Percentiles rank a stretch among this genome's conserved stretches.
phyloP scores from a whole-genome alignment of 2,888 invertebrate species.

The Hesperia comma region DNA sequence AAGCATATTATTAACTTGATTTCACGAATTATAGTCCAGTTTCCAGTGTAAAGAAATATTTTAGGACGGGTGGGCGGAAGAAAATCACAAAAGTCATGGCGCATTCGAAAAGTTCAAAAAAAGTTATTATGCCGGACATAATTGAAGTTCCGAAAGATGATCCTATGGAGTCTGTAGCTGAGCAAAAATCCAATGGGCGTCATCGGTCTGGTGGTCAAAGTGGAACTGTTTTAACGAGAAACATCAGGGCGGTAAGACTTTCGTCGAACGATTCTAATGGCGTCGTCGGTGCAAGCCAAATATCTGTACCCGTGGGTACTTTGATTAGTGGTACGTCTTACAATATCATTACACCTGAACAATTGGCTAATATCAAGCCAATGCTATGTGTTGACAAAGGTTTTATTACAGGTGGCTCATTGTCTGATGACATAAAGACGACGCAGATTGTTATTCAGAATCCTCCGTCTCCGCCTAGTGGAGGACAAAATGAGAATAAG shows the following conservation, averaged over 20 bases:
- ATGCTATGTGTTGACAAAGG: conserved; percentile 94
- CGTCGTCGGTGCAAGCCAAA: conserved; percentile 79
- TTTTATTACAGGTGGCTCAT: conserved; percentile 87
- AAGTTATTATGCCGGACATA: conserved; percentile 88
- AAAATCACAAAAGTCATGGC: conserved; percentile 75
- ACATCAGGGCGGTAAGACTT: conserved; percentile 62
- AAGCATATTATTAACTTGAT: conserved; percentile 14
- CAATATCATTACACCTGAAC: conserved; percentile 93
- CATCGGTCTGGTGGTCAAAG: conserved; percentile 64
- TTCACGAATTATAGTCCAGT: conserved; percentile 51
- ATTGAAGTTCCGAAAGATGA: conserved; percentile 86
- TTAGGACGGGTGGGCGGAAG: conserved; percentile 47
- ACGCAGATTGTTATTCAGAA: conserved; percentile 88
- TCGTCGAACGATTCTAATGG: conserved; percentile 63
- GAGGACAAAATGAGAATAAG: conserved; percentile 64
- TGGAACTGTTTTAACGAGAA: conserved; percentile 61
- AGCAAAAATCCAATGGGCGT: conserved; percentile 81
- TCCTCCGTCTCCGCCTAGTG: conserved; percentile 58
- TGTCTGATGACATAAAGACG: conserved; percentile 87
- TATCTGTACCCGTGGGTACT: conserved; percentile 90
- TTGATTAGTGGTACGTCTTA: conserved; percentile 92
- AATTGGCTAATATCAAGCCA: conserved; percentile 88
- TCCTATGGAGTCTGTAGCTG: conserved; percentile 85
- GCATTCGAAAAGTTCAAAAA: conserved; percentile 81
- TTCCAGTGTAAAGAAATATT: conserved; percentile 50